A percentile compares a stretch with the other conserved stretches of the same genome.
Conservation (phyloP, 1,140 invertebrate genomes). For the Ptiloglossa arizonensis region DNA sequence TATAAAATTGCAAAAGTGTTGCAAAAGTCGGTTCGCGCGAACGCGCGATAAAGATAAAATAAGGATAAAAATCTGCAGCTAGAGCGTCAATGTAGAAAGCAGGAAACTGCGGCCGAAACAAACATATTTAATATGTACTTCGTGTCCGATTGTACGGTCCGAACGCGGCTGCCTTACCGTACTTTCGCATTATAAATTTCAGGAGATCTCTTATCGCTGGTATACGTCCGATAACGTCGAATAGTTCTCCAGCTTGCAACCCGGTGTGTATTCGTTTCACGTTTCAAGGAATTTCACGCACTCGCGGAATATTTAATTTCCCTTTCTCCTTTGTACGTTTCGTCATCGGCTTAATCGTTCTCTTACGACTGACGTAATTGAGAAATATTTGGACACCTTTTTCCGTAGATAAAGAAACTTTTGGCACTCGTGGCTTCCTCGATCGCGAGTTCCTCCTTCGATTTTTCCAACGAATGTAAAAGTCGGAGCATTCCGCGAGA, state of each 20-base stretch:
- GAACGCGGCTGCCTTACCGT: neutral
- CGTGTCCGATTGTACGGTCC: neutral
- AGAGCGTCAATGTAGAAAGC: conserved; percentile 5
- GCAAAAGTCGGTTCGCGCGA: neutral
- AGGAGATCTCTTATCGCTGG: neutral
- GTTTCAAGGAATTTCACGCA: neutral
- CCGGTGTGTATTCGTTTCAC: neutral
- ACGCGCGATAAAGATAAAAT: too few species aligned
- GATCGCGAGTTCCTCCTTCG: too few species aligned
- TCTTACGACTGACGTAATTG: neutral
- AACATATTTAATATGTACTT: neutral
- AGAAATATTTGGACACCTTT: neutral
- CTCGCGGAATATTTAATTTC: neutral
- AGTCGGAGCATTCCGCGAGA: too few species aligned
- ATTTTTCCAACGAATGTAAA: neutral
- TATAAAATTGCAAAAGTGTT: neutral
- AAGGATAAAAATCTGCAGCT: neutral
- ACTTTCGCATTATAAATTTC: neutral
- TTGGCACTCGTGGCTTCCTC: too few species aligned
- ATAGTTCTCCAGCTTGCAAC: neutral
- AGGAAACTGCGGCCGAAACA: neutral
- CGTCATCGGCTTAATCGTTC: neutral
- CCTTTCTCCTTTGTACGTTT: neutral
- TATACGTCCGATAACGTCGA: neutral
- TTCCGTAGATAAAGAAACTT: too few species aligned